phyloP scores from a whole-genome alignment of 2,113 vertebrate genomes.

The Pachyramphus minor region DNA sequence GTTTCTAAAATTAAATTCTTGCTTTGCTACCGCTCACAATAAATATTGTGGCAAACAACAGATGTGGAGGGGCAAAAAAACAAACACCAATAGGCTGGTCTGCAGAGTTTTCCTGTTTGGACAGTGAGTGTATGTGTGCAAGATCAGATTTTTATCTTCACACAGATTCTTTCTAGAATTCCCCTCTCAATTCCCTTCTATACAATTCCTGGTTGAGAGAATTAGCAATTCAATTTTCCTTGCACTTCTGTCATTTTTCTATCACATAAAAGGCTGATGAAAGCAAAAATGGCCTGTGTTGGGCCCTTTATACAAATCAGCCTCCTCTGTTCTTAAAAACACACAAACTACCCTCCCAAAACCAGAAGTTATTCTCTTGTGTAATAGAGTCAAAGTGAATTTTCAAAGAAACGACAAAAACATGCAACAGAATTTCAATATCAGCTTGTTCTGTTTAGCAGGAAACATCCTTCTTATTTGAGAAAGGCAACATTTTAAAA shows the following conservation, averaged over 20 bases:
- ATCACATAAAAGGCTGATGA: not conserved
- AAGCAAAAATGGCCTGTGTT: not conserved
- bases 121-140: too few relatives aligned
- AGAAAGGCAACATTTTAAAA: not conserved
- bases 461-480: not conserved
- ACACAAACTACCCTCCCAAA: rapidly evolving
- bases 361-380: not conserved
- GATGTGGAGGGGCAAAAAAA: not conserved
- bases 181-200: not conserved
- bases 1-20: not conserved
- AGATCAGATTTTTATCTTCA: not conserved
- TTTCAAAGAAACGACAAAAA: not conserved
- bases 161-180: not conserved
- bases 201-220: not conserved
- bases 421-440: not conserved
- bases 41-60: not conserved
- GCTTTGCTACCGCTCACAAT: not conserved
- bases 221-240: not conserved
- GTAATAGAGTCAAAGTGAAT: not conserved
- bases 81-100: not conserved
- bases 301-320: not conserved
- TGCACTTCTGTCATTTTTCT: not conserved
- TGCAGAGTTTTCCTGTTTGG: not conserved
- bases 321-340: not conserved
- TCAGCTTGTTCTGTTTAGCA: not conserved